A percentile compares a stretch with the other conserved stretches of the same genome.
These are phyloP conservation scores for Laticauda colubrina DNA, from an alignment of 2,113 vertebrate genomes.

Conservation along the genomic window DNA sequence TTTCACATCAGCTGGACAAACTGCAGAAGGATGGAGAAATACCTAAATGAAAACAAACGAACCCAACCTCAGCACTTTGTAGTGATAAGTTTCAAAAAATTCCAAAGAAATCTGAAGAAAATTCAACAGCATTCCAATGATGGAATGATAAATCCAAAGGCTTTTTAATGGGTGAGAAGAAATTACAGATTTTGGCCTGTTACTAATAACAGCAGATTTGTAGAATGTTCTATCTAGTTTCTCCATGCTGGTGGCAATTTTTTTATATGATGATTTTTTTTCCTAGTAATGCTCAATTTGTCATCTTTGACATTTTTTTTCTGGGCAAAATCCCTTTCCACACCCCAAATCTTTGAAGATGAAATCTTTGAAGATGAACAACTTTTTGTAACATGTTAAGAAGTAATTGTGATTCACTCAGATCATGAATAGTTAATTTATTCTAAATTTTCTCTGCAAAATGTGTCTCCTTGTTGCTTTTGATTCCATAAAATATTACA, in stretches of 20 bases:
- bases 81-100: background rate
- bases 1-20: background rate
- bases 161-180: background rate
- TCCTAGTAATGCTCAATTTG: background rate
- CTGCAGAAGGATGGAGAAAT: background rate
- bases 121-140: background rate
- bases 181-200: background rate
- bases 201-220: background rate
- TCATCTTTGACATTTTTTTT: background rate
- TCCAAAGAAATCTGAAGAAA: background rate
- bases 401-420: background rate
- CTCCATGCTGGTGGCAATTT: background rate
- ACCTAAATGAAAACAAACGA: background rate
- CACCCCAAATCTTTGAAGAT: background rate
- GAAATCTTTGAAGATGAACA: background rate
- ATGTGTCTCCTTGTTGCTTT: background rate
- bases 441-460: background rate
- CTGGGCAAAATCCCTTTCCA: background rate
- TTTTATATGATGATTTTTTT: background rate
- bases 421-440: background rate
- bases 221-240: background rate
- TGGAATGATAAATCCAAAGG: background rate
- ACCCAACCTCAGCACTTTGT: background rate
- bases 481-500: background rate
- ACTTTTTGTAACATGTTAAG: background rate